Evolutionary conservation across 2,113 vertebrate species (phyloP).

Genomic region (Poecilia latipinna): DNA sequence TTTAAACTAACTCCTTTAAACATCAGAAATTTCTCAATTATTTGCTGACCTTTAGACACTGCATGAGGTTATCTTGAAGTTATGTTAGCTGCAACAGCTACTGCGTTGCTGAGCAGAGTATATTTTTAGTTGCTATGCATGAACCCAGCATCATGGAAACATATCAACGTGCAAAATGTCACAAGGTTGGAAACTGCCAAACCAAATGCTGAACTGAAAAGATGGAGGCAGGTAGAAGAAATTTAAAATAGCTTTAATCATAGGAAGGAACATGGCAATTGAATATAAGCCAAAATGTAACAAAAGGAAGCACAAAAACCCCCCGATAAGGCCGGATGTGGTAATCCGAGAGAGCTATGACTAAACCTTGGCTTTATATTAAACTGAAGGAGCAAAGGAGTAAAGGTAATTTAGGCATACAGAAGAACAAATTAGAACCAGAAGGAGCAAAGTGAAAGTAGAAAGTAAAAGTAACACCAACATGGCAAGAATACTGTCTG

Average conservation of each 20-base stretch:
- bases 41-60: neutral
- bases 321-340: neutral
- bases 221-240: neutral
- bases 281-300: neutral
- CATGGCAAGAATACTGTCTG: too few relatives aligned
- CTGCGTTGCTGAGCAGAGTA: neutral
- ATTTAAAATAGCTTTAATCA: neutral
- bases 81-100: neutral
- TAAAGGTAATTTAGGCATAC: neutral
- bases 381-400: neutral
- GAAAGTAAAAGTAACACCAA: neutral
- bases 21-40: neutral
- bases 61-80: neutral
- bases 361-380: neutral
- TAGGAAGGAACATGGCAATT: neutral
- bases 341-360: neutral
- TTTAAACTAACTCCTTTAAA: neutral
- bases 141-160: too few relatives aligned
- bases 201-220: neutral
- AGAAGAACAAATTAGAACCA: neutral
- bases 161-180: neutral
- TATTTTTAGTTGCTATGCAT: too few relatives aligned
- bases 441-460: neutral
- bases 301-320: neutral
- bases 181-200: neutral